These are phyloP conservation scores for Agrotis segetum DNA, from an alignment of 2,888 invertebrate species.

Conservation along the genomic window DNA sequence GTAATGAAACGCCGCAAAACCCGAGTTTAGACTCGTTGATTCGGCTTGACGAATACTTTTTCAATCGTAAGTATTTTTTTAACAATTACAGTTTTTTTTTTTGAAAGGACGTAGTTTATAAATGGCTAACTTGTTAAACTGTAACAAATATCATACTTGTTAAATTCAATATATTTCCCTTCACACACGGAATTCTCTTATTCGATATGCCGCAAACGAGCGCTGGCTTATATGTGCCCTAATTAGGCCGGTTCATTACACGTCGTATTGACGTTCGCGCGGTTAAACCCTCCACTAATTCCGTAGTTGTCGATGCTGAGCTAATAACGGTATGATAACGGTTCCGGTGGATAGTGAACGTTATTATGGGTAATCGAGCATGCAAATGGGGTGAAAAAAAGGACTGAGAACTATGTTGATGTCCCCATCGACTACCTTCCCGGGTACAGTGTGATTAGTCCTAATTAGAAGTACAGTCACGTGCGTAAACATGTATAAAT, in stretches of 20 bases:
- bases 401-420: too few species aligned
- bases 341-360: constrained; percentile 10
- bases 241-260: constrained; percentile 67
- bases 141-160: background rate
- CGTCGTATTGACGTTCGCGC: constrained; percentile 59
- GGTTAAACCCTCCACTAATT: constrained; percentile 54
- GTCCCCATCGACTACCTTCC: too few species aligned
- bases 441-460: background rate
- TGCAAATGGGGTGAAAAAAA: background rate
- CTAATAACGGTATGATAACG: constrained; percentile 38
- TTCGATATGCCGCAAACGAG: constrained; percentile 58
- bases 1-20: too few species aligned
- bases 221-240: constrained; percentile 61
- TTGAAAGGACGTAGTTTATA: too few species aligned
- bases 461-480: too few species aligned
- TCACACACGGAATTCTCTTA: constrained; percentile 12
- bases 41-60: too few species aligned
- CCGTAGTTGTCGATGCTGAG: constrained; percentile 39
- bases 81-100: too few species aligned
- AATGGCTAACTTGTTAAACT: too few species aligned
- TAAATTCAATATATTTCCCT: constrained; percentile 5
- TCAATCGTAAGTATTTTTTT: too few species aligned
- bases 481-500: too few species aligned
- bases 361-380: background rate
- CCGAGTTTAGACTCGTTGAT: too few species aligned